A percentile compares a stretch with the other conserved stretches of the same genome.
Conservation (phyloP, 2,888 invertebrate species). For the Caradrina kadenii region DNA sequence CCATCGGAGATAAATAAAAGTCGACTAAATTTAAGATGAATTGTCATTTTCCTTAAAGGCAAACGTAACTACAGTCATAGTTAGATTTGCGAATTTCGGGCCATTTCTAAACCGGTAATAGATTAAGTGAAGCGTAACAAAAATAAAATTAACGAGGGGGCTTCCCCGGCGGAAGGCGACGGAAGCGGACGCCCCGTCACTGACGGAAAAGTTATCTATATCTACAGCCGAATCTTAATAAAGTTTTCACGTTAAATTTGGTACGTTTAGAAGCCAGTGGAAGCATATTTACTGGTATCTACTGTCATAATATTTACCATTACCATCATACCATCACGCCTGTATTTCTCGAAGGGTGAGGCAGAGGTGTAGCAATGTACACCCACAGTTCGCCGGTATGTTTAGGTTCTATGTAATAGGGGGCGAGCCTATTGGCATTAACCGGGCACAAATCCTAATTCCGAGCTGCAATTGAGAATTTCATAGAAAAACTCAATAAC, state of each 20-base stretch:
- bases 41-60: constrained; percentile 13
- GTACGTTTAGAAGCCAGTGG: constrained; percentile 54
- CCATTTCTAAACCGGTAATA: constrained; percentile 75
- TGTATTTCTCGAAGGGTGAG: too few species aligned
- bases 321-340: too few species aligned
- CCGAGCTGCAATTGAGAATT: too few species aligned
- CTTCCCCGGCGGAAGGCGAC: constrained; percentile 82
- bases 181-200: constrained; percentile 81
- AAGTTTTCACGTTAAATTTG: constrained; percentile 78
- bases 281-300: constrained; percentile 54
- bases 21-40: constrained; percentile 17
- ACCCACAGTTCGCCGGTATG: too few species aligned
- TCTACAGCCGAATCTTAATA: constrained; percentile 81
- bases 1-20: constrained; percentile 15
- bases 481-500: too few species aligned
- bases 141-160: constrained; percentile 88
- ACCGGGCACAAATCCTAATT: too few species aligned
- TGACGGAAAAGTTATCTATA: constrained; percentile 82
- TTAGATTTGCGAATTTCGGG: constrained; percentile 53
- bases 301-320: too few species aligned
- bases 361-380: too few species aligned
- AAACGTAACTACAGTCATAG: constrained; percentile 26
- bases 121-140: constrained; percentile 83
- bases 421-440: too few species aligned
- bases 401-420: too few species aligned